Base-by-base conservation (phyloP, 2,797 vertebrate species). In the Amazona finschi region DNA sequence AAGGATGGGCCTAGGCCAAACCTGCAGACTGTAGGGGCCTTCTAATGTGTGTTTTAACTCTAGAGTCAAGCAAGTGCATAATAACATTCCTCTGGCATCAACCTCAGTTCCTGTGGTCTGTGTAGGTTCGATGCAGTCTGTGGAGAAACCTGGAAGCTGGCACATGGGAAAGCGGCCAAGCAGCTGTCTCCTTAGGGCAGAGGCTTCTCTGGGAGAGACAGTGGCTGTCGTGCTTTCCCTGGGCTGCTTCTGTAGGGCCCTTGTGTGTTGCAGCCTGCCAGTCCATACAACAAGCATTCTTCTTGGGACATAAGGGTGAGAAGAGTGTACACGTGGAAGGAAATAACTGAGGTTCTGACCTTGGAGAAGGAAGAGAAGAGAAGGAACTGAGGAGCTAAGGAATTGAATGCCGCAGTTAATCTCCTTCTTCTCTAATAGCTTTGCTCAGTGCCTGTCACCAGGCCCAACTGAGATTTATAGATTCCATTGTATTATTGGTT, bases 381-480 rank as follows among this genome's bases (percentile, higher is more conserved):
- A 44, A 80, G 81, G 19, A 80, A 49, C 43, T 3, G 6, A 82
- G 62, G 64, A 61, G 31, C 79, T 78, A 82, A 66, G 47, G 64
- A 24, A 66, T 72, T 75, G 79, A 85, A 58, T 66, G 79, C 46
- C 44, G 49, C 83, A 90, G 64, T 93, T 90, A 91, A 94, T 93
- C 69, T 93, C 28, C 60, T 78, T 93, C 60, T 15, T 92, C 96
- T 96, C 75, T 92, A 96, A 91, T 94, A 94, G 87, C 80, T 89
- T 79, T 94, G 55, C 74, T 85, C 77, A 64, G 77, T 87, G 90
- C 64, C 86, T 95, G 87, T 96, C 95, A 92, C 38, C 66, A 65
- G 79, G 47, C n/a, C 46, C 58, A 67, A 65, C 71, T 53, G 62
- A 96, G 90, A 97, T 97, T 96, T 95, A 93, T 91, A 87, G 88